Evolutionary conservation across 37 sponge, comb jelly and placozoan species (phyloP).

Genomic region (Eunapius fragilis): DNA sequence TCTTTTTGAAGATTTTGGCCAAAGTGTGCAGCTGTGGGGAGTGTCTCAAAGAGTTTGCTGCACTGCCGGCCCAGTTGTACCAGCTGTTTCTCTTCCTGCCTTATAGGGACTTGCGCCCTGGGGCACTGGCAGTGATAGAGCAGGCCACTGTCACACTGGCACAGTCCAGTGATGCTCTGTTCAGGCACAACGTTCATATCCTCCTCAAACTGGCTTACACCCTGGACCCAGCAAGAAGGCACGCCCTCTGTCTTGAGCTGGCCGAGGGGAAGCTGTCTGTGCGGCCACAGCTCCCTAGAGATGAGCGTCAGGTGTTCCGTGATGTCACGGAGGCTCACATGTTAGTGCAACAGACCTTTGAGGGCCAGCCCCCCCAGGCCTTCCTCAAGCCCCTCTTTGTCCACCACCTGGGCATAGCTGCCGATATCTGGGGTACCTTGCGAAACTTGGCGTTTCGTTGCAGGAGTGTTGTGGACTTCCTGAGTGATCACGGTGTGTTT

Average conservation of each 20-base stretch:
- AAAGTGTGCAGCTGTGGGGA: conserved; percentile 34
- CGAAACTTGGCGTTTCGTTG: neutral
- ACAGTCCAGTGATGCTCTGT: neutral
- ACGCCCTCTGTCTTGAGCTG: conserved; percentile 30
- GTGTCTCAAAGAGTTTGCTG: conserved; percentile 27
- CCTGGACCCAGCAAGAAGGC: conserved; percentile 9
- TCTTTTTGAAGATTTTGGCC: conserved; percentile 48
- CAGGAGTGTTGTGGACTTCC: neutral
- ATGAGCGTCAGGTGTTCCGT: conserved; percentile 18
- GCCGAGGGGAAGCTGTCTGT: conserved; percentile 26
- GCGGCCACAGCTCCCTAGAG: neutral
- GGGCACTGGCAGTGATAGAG: conserved; percentile 36
- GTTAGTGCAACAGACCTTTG: conserved; percentile 28
- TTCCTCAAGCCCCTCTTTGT: conserved; percentile 27
- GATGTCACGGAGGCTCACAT: neutral
- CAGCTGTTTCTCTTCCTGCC: conserved; percentile 53
- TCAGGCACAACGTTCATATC: conserved; percentile 9
- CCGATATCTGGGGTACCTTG: conserved; percentile 48
- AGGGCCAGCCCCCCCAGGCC: conserved; percentile 12
- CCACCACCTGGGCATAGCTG: conserved; percentile 26
- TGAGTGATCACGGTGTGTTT: conserved; percentile 37
- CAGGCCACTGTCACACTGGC: conserved; percentile 33
- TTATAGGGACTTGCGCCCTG: conserved; percentile 22
- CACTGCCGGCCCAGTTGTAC: conserved; percentile 23
- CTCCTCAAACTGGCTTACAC: conserved; percentile 45